Evolutionary conservation across 2,888 invertebrate species (phyloP).

Genomic region (Phengaris alcon): DNA sequence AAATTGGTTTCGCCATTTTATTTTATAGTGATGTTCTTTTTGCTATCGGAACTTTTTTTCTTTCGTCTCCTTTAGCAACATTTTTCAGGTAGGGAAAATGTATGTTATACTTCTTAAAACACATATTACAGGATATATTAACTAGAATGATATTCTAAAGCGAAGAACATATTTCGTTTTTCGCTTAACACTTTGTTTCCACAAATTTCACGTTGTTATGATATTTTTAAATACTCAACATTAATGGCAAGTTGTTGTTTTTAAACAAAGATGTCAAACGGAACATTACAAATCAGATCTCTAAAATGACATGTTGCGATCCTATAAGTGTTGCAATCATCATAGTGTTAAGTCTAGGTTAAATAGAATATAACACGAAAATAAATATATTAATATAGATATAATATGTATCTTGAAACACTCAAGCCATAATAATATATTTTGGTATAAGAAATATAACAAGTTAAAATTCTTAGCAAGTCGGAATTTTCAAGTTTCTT

Average conservation of each 20-base stretch:
- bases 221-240: too few species aligned
- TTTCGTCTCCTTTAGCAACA: too few species aligned
- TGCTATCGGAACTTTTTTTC: too few species aligned
- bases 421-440: conserved; percentile 79
- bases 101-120: too few species aligned
- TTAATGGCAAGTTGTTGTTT: background rate
- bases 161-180: too few species aligned
- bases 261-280: conserved; percentile 44
- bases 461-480: conserved; percentile 59
- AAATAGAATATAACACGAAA: conserved; percentile 64
- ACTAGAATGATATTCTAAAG: too few species aligned
- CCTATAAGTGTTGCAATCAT: conserved; percentile 72
- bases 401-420: conserved; percentile 72
- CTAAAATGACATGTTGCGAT: conserved; percentile 70
- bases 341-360: conserved; percentile 68
- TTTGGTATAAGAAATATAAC: conserved; percentile 74
- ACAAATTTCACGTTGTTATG: too few species aligned
- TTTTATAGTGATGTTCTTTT: conserved; percentile 24
- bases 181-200: too few species aligned
- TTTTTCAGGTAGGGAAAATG: too few species aligned
- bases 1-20: conserved; percentile 24
- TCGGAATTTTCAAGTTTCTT: conserved; percentile 53
- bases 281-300: conserved; percentile 70
- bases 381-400: conserved; percentile 61
- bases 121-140: too few species aligned